Conservation (phyloP, 2,113 vertebrate genomes). For the Chlamydotis undulata region DNA sequence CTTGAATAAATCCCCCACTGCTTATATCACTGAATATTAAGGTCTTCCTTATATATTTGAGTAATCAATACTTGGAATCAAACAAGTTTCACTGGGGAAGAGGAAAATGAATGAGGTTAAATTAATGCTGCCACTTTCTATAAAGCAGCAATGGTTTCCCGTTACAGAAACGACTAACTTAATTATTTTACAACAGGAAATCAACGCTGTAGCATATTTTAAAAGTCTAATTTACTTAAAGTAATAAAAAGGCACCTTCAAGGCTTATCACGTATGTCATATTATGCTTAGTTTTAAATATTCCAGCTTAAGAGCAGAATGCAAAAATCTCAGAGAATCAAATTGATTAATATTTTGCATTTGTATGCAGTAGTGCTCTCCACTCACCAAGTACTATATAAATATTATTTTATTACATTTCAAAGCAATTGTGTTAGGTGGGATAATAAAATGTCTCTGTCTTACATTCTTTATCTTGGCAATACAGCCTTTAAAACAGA, state of each 20-base stretch:
- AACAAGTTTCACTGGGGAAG: background rate
- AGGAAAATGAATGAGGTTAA: conserved; percentile 40
- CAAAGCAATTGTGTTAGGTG: background rate
- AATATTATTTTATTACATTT: conserved; percentile 48
- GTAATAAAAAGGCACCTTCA: conserved; percentile 46
- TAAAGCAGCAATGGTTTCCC: conserved; percentile 14
- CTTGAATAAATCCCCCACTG: background rate
- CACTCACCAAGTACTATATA: background rate
- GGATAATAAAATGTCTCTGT: conserved; percentile 3
- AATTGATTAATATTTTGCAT: conserved; percentile 15
- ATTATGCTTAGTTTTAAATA: conserved; percentile 14
- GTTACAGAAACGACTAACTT: conserved; percentile 2
- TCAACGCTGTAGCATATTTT: background rate
- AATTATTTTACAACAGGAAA: conserved; percentile 47
- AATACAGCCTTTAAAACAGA: background rate
- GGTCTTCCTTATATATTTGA: background rate
- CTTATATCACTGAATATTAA: background rate
- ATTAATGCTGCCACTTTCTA: conserved; percentile 43
- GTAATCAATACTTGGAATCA: conserved; percentile 34
- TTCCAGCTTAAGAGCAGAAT: background rate
- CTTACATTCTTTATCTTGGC: background rate
- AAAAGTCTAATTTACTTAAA: conserved; percentile 44
- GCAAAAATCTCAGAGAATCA: background rate
- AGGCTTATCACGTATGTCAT: conserved; percentile 18
- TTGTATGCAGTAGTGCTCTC: background rate